Evolutionary conservation across 2,113 vertebrate species (phyloP).

Genomic region (Ammodramus savannarum): DNA sequence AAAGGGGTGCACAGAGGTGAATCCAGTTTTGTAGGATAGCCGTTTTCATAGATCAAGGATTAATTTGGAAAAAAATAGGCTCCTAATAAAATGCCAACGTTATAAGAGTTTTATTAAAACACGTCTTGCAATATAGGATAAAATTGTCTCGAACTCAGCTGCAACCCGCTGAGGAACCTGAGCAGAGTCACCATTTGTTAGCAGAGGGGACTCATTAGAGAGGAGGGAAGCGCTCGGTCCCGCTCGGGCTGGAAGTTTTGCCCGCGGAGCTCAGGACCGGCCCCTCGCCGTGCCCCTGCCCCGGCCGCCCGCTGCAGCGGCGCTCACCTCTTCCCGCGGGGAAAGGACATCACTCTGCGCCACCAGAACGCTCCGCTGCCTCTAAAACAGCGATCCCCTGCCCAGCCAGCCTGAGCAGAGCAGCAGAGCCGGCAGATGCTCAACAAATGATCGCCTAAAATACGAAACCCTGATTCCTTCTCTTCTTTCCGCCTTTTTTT

Average conservation of each 20-base stretch:
- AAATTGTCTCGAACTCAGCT: conserved; percentile 1
- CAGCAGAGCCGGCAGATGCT: background rate
- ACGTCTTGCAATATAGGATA: background rate
- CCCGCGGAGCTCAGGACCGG: background rate
- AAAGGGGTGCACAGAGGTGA: background rate
- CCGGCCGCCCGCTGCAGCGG: background rate
- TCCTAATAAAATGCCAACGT: background rate
- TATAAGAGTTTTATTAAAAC: background rate
- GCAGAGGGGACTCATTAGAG: background rate
- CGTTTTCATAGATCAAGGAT: background rate
- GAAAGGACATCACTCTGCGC: background rate
- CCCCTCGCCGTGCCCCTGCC: background rate
- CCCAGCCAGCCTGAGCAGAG: background rate
- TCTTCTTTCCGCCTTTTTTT: background rate
- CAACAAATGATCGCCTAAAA: conserved; percentile 19
- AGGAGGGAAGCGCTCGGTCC: background rate
- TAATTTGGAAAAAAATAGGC: background rate
- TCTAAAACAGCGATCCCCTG: background rate
- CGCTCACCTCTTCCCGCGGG: background rate
- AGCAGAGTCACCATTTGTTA: background rate
- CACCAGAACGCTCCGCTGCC: background rate
- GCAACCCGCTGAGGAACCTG: background rate
- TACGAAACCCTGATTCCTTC: background rate
- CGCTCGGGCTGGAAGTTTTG: background rate
- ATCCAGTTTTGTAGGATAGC: background rate